Evolutionary conservation across 2,797 vertebrate species (phyloP).

Genomic region (Psittacula echo): DNA sequence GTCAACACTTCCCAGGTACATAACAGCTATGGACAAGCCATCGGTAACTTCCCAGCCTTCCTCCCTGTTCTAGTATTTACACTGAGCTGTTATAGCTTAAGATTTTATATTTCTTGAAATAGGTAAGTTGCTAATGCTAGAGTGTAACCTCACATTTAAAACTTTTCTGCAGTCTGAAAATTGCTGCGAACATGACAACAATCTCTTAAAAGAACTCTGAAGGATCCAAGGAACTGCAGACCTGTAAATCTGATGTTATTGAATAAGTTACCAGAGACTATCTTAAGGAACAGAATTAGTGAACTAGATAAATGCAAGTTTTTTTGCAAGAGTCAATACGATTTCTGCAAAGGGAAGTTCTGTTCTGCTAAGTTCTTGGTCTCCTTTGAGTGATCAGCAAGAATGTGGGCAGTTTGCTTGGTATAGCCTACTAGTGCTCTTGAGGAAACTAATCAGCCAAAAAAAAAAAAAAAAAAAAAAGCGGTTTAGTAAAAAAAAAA

Average conservation of each 20-base stretch:
- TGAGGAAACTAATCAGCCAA: neutral
- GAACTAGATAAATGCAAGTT: neutral
- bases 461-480: neutral
- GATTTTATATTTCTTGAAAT: neutral
- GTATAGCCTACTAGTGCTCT: neutral
- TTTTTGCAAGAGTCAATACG: neutral
- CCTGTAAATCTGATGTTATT: neutral
- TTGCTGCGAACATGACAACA: fast-evolving
- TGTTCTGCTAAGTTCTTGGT: neutral
- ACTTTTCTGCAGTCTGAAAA: neutral
- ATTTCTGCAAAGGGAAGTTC: neutral
- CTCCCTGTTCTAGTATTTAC: neutral
- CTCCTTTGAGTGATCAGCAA: neutral
- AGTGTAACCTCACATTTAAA: neutral
- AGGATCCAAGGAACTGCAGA: neutral
- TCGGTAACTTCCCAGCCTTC: neutral
- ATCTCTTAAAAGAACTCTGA: neutral
- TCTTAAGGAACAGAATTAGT: neutral
- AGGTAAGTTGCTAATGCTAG: neutral
- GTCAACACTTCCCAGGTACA: neutral
- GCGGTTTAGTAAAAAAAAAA: neutral
- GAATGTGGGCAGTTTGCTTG: neutral
- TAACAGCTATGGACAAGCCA: neutral
- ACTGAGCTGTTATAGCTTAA: neutral
- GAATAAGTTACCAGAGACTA: neutral